These are phyloP conservation scores for Coleophora flavipennella DNA, from an alignment of 2,888 invertebrate genomes.

Conservation along the genomic window DNA sequence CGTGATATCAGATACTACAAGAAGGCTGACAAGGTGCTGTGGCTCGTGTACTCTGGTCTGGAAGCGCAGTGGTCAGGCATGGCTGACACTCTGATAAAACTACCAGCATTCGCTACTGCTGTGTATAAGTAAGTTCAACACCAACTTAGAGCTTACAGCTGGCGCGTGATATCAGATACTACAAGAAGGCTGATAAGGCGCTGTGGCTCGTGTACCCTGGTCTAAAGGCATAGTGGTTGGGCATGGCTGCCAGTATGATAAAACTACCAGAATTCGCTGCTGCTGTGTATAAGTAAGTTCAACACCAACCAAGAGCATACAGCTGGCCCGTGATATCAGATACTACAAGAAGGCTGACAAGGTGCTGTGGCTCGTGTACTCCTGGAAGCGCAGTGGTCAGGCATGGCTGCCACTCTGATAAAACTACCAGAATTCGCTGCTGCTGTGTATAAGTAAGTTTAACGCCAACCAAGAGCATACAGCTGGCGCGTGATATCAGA, in stretches of 20 bases:
- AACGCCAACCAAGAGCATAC: conserved; percentile 32
- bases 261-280: conserved; percentile 80
- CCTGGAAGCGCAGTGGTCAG: conserved; percentile 93
- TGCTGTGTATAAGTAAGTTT: conserved; percentile 75
- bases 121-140: conserved; percentile 70
- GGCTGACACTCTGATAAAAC: conserved; percentile 81
- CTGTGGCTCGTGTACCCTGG: conserved; percentile 94
- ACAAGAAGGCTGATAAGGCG: conserved; percentile 76
- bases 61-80: conserved; percentile 91
- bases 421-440: conserved; percentile 80
- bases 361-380: conserved; percentile 91
- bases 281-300: conserved; percentile 75
- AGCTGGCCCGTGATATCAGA: conserved; percentile 63
- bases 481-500: conserved; percentile 63
- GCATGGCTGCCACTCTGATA: conserved; percentile 86
- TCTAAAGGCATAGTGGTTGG: conserved; percentile 91
- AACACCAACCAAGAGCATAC: conserved; percentile 37
- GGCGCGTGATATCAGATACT: conserved; percentile 70
- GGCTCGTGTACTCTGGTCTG: conserved; percentile 95
- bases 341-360: conserved; percentile 75
- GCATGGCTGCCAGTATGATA: conserved; percentile 86
- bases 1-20: conserved; percentile 74
- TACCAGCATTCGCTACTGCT: conserved; percentile 81
- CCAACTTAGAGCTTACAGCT: conserved; percentile 44
- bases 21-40: conserved; percentile 79